Base-by-base conservation (phyloP, 2,888 invertebrate species). In the Stenodera caucasica region DNA sequence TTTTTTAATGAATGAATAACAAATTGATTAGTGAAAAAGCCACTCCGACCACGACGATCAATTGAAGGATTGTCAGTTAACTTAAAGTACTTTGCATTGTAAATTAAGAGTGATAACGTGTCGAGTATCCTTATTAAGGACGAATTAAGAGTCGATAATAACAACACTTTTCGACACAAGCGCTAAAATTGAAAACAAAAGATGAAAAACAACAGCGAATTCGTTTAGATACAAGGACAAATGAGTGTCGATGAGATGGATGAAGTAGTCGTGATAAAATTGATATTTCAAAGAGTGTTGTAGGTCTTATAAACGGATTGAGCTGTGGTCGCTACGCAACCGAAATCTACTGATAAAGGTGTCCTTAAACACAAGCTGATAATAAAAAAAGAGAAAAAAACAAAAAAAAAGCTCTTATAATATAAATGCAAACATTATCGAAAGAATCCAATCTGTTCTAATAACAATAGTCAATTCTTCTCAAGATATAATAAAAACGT, bases 251-350 rank as follows among this genome's bases (percentile, higher is more conserved):
- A 21, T 21, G 45, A 37, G 37, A 37, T 37, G 37, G 37, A 37
- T 45, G 4, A 12, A 2, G 45, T 30, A n/a, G n/a, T n/a, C n/a
- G 53, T 32, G 55, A 52, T 30, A 59, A 59, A 55, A 54, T 50
- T 50, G 55, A 58, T 51, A 53, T 59, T 58, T 51, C 37, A 57
- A 59, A 54, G 64, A 53, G 61, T 64, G 64, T n/a, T 66, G 63
- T 60, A 61, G 56, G 58, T 32, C 63, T 52, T 66, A 67, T 67
- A 67, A 67, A 66, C 66, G 66, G 66, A 68, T 68, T 66, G 65
- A 65, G 66, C 55, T 53, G 57, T 63, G 59, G 63, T 63, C 59
- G 59, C 63, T 63, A 63, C 59, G 63, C 63, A 63, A 63, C 59
- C 56, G 40, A 50, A n/a, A 61, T 57, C 54, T 58, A 53, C 40